Evolutionary conservation across 2,113 vertebrate species (phyloP).

Genomic region (Phaetusa simplex): DNA sequence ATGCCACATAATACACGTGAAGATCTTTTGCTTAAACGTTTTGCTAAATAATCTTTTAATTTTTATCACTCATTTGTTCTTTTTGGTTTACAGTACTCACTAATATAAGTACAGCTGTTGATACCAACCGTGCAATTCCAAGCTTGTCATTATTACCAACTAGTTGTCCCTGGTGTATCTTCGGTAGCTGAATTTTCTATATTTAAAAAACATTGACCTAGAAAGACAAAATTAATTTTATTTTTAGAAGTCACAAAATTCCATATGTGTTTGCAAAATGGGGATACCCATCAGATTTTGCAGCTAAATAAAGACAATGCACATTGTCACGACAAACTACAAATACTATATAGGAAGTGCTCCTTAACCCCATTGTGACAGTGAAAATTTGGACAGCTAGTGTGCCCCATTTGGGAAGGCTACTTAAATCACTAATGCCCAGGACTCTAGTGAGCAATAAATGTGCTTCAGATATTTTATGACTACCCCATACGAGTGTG

Average conservation of each 20-base stretch:
- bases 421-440: not conserved
- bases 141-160: not conserved
- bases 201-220: not conserved
- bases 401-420: not conserved
- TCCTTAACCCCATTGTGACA: not conserved
- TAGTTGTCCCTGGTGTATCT: not conserved
- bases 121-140: not conserved
- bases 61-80: not conserved
- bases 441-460: not conserved
- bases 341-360: not conserved
- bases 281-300: not conserved
- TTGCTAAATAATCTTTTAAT: not conserved
- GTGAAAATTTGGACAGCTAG: not conserved
- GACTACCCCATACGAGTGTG: not conserved
- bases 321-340: not conserved
- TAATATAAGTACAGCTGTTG: not conserved
- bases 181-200: not conserved
- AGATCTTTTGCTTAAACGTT: not conserved
- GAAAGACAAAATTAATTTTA: not conserved
- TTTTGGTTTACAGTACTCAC: not conserved
- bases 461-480: not conserved
- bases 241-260: not conserved
- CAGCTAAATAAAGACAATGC: not conserved
- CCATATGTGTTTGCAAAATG: not conserved
- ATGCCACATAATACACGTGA: not conserved